A percentile compares a stretch with the other conserved stretches of the same genome.
Evolutionary conservation across 2,113 vertebrate species (phyloP).

Genomic region (Nettapus auritus): DNA sequence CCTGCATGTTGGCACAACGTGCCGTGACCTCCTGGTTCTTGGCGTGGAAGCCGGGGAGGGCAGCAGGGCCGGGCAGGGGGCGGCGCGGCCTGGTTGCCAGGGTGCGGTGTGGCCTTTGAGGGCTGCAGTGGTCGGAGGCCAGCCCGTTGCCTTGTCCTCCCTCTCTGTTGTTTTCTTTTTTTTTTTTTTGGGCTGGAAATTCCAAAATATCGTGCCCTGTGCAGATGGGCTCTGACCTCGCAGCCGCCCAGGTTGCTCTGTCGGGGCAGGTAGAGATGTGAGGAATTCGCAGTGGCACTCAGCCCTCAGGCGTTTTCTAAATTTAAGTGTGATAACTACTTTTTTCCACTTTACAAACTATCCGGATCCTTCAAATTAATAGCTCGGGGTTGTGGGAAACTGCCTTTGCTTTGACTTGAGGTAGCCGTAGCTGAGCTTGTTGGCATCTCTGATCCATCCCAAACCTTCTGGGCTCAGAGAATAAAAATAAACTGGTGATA

Average conservation of each 20-base stretch:
- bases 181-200: neutral
- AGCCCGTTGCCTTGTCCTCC: accelerated
- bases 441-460: neutral
- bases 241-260: neutral
- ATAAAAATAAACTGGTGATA: neutral
- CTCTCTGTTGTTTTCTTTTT: accelerated
- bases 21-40: no score
- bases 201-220: neutral
- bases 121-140: neutral
- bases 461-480: neutral
- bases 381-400: neutral
- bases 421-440: neutral
- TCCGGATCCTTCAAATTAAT: neutral
- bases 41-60: neutral
- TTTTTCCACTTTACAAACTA: neutral
- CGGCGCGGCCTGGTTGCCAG: neutral
- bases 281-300: neutral
- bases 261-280: neutral
- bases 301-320: neutral
- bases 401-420: neutral
- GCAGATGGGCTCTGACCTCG: constrained; percentile 37
- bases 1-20: no score
- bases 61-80: neutral
- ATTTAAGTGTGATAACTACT: neutral
- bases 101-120: neutral